Percentiles rank a stretch among this genome's conserved stretches.
Conservation (phyloP, 2,797 vertebrate genomes). For the Lindbergichthys nudifrons region DNA sequence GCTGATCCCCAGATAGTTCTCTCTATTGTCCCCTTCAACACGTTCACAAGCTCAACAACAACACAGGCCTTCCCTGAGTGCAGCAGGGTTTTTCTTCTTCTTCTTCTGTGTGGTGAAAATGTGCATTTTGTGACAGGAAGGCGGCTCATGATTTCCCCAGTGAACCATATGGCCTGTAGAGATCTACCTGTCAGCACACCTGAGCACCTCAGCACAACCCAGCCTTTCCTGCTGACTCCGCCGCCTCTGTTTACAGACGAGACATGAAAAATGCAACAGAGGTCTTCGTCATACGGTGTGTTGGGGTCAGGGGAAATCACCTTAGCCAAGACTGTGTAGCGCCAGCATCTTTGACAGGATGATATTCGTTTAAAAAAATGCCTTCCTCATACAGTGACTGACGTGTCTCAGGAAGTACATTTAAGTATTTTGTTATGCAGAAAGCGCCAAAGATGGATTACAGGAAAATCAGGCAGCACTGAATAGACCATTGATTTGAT, state of each 20-base stretch:
- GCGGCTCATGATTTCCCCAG: constrained; percentile 82
- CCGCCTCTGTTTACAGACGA: constrained; percentile 59
- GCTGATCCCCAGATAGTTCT: constrained; percentile 29
- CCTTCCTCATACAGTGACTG: constrained; percentile 16
- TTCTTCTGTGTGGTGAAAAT: constrained; percentile 61
- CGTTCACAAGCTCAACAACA: constrained; percentile 15
- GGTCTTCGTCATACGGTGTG: constrained; percentile 22
- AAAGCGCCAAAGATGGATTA: constrained; percentile 66
- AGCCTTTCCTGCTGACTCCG: constrained; percentile 74
- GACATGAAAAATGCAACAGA: constrained; percentile 67
- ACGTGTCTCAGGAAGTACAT: constrained; percentile 37
- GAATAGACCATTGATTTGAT: constrained; percentile 78
- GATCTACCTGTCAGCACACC: constrained; percentile 85
- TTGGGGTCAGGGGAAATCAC: constrained; percentile 45
- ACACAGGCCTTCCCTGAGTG: constrained; percentile 48
- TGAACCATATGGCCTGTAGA: constrained; percentile 61
- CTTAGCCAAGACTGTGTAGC: constrained; percentile 22
- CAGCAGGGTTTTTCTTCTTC: constrained; percentile 37
- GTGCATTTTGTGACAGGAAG: constrained; percentile 56
- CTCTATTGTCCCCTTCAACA: constrained; percentile 21
- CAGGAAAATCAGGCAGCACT: constrained; percentile 60
- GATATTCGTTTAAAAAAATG: neutral
- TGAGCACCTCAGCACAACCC: constrained; percentile 76
- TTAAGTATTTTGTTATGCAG: neutral
- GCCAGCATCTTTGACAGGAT: neutral